Base-by-base conservation (phyloP, 2,888 invertebrate genomes). In the Rosalia funebris region DNA sequence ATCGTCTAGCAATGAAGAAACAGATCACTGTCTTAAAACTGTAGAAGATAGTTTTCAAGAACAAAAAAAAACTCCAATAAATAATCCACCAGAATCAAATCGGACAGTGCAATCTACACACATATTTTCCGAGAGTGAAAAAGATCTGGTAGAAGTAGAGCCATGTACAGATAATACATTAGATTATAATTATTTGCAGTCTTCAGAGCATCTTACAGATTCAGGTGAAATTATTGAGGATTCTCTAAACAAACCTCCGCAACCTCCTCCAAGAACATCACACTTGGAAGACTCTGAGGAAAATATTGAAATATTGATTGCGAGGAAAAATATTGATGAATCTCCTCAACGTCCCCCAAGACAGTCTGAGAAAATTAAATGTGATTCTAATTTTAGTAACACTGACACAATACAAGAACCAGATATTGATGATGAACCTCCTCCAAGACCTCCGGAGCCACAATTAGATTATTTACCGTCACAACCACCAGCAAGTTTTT, bases 281-380 rank as follows among this genome's bases (percentile, higher is more conserved):
- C 20, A 16, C 7, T 15, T 9, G 17, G 14, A 15, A 4, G 12
- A 44, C 12, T 10, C 17, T n/a, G 25, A 56, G 12, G 34, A n/a
- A 9, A 11, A n/a, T n/a, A 20, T 42, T n/a, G 12, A 32, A 34
- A 12, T 15, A 12, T 3, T 14, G 14, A 1, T 19, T 16, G 11
- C n/a, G 19, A 20, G 12, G 4, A 11, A 11, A 11, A 14, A 20
- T 12, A 20, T 14, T 31, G 83, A 83, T 62, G 73, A 84, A 45
- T 81, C 83, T 41, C 84, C 85, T 0, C 77, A 84, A 46, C 73
- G 85, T 44, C 84, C 84, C 62, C 82, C 84, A 5, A 63, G 71
- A 60, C 66, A 61, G 48, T 45, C 59, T 1, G 68, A 68, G 37
- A 57, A 52, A 9, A 55, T 53, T 11, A 50, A 50, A 57, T 19